phyloP scores from a whole-genome alignment of 2,113 vertebrate species.

The Eulemur macaco region DNA sequence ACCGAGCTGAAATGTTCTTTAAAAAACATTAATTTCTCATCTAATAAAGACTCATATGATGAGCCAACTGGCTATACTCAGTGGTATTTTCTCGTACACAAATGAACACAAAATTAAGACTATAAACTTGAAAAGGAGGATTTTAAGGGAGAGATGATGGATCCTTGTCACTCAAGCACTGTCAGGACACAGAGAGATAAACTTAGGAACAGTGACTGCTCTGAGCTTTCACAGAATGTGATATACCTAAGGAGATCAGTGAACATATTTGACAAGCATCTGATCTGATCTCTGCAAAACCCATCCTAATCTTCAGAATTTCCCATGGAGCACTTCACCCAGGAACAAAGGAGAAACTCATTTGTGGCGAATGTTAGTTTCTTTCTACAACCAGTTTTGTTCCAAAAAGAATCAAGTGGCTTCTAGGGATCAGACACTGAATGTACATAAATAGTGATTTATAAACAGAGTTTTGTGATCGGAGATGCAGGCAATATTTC shows the following conservation, averaged over 20 bases:
- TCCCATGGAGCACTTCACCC: neutral
- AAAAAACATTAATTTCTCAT: slow-evolving; percentile 5
- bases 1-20: neutral
- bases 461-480: neutral
- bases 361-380: neutral
- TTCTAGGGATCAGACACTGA: neutral
- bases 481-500: neutral
- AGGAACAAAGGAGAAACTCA: neutral
- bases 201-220: neutral
- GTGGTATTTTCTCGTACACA: neutral
- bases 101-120: neutral
- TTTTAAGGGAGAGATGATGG: neutral
- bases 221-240: neutral
- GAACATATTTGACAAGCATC: neutral
- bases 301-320: neutral
- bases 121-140: neutral
- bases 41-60: neutral
- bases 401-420: neutral
- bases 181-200: neutral
- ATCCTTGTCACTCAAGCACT: neutral
- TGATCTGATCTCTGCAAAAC: neutral
- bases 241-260: neutral
- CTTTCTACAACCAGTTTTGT: slow-evolving; percentile 7
- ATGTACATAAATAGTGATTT: neutral
- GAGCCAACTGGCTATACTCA: neutral